Conservation (phyloP, 2,888 invertebrate genomes). For the Chymomyza fuscimana region DNA sequence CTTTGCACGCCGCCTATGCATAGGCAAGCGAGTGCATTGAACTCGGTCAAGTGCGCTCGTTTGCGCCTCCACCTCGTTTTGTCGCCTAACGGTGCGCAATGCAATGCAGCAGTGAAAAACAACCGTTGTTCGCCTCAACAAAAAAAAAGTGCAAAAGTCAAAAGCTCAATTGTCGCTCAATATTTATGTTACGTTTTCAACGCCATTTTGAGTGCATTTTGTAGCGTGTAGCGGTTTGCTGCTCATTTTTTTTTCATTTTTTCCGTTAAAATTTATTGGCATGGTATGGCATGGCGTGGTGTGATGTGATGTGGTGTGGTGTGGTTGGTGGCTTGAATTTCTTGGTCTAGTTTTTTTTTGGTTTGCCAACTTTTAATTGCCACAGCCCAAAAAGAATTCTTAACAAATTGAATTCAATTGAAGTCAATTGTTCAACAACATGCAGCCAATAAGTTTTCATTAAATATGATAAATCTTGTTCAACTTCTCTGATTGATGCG, state of each 20-base stretch:
- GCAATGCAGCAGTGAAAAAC: neutral
- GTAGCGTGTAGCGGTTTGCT: no score
- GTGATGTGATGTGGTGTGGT: no score
- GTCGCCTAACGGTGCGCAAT: neutral
- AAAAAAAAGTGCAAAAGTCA: constrained; percentile 4
- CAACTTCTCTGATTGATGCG: neutral
- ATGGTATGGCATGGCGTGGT: no score
- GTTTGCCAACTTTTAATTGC: neutral
- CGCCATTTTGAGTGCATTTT: constrained; percentile 57
- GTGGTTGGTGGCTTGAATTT: no score
- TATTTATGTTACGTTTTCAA: neutral
- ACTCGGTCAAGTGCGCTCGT: constrained; percentile 8
- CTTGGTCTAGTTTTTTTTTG: neutral
- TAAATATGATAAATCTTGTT: constrained; percentile 8
- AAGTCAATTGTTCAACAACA: constrained; percentile 61
- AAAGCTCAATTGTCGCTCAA: neutral
- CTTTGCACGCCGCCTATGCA: constrained; percentile 30
- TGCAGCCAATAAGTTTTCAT: constrained; percentile 39
- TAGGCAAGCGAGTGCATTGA: constrained; percentile 48
- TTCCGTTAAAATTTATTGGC: no score
- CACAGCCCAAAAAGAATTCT: neutral
- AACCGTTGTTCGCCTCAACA: constrained; percentile 47
- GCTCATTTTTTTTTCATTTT: no score
- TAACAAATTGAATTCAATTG: constrained; percentile 69
- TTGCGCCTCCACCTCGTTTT: neutral